Evolutionary conservation across 2,113 vertebrate genomes (phyloP).

Genomic region (Calidris pygmaea): DNA sequence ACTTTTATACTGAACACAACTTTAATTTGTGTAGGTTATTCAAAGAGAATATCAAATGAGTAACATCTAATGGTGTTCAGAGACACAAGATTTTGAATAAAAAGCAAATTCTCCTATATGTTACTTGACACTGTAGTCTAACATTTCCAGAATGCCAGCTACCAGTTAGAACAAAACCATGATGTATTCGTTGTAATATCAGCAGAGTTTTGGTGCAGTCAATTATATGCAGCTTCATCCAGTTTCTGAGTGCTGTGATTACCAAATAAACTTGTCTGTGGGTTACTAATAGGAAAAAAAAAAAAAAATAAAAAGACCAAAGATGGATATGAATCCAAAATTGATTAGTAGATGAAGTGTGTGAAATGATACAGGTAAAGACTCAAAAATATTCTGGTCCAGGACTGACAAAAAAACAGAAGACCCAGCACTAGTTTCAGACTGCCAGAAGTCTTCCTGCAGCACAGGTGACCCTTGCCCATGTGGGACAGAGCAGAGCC

Average conservation of each 20-base stretch:
- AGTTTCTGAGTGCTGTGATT: not conserved
- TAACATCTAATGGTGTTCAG: not conserved
- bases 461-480: fast-evolving
- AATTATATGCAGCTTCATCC: not conserved
- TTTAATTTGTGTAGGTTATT: not conserved
- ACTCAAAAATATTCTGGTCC: not conserved
- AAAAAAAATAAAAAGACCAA: not conserved
- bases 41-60: not conserved
- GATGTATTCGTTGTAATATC: not conserved
- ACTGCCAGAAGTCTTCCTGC: not conserved
- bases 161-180: not conserved
- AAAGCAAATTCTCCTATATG: not conserved
- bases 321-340: not conserved
- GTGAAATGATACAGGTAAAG: not conserved
- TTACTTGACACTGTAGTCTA: not conserved
- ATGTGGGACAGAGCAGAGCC: not conserved
- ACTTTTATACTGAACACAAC: not conserved
- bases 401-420: not conserved
- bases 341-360: not conserved
- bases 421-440: not conserved
- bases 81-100: not conserved
- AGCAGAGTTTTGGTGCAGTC: not conserved
- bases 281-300: not conserved
- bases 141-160: not conserved
- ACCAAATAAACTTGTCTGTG: not conserved